phyloP scores from a whole-genome alignment of 2,888 invertebrate species.

The Leucoma salicis region DNA sequence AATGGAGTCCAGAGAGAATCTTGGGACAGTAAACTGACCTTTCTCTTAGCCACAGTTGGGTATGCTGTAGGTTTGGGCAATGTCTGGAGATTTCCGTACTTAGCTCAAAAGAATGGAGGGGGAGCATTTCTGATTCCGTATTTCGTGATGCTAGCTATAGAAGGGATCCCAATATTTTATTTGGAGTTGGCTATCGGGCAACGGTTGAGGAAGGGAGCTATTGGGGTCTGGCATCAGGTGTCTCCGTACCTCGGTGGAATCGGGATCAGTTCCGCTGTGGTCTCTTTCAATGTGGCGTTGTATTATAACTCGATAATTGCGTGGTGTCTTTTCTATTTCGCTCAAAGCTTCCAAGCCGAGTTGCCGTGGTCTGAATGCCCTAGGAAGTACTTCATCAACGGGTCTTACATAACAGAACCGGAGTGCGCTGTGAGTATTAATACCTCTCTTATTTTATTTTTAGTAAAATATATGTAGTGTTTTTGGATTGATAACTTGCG shows the following conservation, averaged over 20 bases:
- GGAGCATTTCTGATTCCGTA: constrained; percentile 99
- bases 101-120: constrained; percentile 97
- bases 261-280: constrained; percentile 96
- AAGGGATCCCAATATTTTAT: constrained; percentile 98
- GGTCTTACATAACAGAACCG: constrained; percentile 89
- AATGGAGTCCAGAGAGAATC: constrained; percentile 91
- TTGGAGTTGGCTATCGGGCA: constrained; percentile 98
- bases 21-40: constrained; percentile 96
- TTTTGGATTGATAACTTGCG: too few relatives aligned
- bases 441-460: neutral
- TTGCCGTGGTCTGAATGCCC: constrained; percentile 97
- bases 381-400: constrained; percentile 89
- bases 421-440: constrained; percentile 88
- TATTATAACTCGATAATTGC: constrained; percentile 99
- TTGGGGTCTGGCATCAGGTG: constrained; percentile 97
- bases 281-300: constrained; percentile 97
- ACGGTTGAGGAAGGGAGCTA: constrained; percentile 94
- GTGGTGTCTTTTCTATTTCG: constrained; percentile 98
- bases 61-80: constrained; percentile 97
- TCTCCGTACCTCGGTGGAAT: constrained; percentile 94
- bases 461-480: too few relatives aligned
- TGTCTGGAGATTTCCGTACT: constrained; percentile 97
- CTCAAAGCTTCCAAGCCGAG: constrained; percentile 95
- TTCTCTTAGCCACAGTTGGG: constrained; percentile 95
- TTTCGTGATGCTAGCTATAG: constrained; percentile 96